Conservation (phyloP, 2,113 vertebrate species). For the Sapayoa aenigma region DNA sequence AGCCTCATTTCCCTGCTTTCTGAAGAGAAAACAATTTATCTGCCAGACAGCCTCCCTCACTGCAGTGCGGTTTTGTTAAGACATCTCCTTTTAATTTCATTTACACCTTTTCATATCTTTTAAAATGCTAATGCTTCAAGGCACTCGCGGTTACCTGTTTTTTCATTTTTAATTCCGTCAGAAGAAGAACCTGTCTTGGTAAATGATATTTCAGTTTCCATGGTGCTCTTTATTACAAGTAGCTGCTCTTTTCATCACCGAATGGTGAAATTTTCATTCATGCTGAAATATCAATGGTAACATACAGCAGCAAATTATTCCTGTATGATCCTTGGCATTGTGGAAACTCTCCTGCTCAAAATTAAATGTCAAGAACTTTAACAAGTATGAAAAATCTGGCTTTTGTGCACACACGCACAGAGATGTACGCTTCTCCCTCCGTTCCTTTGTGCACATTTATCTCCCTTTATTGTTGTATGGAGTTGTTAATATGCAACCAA, state of each 20-base stretch:
- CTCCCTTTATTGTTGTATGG: background rate
- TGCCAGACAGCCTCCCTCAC: background rate
- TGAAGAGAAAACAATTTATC: background rate
- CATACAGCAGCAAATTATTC: slow-evolving; percentile 52
- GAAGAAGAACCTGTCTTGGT: background rate
- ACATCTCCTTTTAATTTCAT: slow-evolving; percentile 23
- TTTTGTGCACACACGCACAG: background rate
- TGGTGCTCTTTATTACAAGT: slow-evolving; percentile 46
- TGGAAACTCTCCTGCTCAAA: slow-evolving; percentile 28
- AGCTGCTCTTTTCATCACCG: slow-evolving; percentile 33
- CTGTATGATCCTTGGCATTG: slow-evolving; percentile 56
- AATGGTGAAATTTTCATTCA: slow-evolving; percentile 52
- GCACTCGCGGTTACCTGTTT: background rate
- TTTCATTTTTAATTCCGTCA: slow-evolving; percentile 20
- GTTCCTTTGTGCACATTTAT: background rate
- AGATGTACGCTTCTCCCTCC: background rate
- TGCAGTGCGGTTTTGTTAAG: background rate
- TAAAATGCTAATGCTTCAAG: slow-evolving; percentile 29
- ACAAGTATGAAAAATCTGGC: slow-evolving; percentile 5
- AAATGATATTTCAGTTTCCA: slow-evolving; percentile 60
- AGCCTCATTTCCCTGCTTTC: background rate
- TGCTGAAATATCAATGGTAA: slow-evolving; percentile 53
- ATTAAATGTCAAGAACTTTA: slow-evolving; percentile 57
- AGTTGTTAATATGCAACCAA: background rate
- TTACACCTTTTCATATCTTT: slow-evolving; percentile 26